A percentile compares a stretch with the other conserved stretches of the same genome.
Conservation (phyloP, 2,113 vertebrate species). For the Tragelaphus buxtoni region DNA sequence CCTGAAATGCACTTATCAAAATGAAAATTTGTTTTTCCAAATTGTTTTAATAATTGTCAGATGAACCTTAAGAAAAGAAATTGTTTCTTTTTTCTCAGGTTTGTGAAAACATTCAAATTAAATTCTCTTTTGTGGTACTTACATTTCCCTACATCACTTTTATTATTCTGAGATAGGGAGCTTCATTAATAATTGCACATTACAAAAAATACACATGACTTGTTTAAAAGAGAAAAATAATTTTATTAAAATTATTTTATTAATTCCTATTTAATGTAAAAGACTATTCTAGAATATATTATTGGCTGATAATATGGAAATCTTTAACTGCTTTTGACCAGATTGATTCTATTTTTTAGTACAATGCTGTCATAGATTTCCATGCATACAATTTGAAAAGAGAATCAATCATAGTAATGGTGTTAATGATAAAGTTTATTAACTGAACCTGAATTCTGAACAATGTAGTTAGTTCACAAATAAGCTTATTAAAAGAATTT, state of each 20-base stretch:
- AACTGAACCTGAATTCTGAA: neutral
- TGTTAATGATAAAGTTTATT: neutral
- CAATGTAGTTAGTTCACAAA: neutral
- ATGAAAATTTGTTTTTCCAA: neutral
- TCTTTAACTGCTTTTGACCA: constrained; percentile 32
- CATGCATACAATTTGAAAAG: neutral
- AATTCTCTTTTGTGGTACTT: neutral
- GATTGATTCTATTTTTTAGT: constrained; percentile 38
- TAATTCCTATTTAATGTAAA: constrained; percentile 13
- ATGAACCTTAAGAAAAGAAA: neutral
- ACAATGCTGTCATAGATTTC: neutral
- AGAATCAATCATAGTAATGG: neutral
- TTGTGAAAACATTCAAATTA: constrained; percentile 15
- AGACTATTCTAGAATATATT: constrained; percentile 4
- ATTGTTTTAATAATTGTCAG: constrained; percentile 15
- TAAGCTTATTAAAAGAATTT: neutral
- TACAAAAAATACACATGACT: neutral
- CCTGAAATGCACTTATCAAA: neutral
- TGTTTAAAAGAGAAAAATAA: constrained; percentile 30
- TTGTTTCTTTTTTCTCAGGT: neutral
- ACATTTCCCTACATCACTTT: neutral
- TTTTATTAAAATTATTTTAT: constrained; percentile 4
- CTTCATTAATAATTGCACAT: neutral
- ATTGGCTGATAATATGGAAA: neutral
- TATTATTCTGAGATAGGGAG: neutral